Evolutionary conservation across 2,113 vertebrate genomes (phyloP).

Genomic region (Petaurus breviceps): DNA sequence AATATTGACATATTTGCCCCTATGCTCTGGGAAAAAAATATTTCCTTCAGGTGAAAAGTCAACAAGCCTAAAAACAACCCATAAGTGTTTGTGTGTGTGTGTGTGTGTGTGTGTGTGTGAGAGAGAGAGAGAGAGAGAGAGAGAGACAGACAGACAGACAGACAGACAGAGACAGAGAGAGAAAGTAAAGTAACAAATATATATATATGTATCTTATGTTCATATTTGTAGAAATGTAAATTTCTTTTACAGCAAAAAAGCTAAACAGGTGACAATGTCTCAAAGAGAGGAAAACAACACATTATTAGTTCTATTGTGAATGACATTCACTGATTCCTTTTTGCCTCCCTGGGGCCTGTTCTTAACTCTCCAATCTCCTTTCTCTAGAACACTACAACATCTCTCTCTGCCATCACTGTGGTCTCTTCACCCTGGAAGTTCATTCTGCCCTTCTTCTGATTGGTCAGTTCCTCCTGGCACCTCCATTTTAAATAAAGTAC

Average conservation of each 20-base stretch:
- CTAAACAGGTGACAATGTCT: background rate
- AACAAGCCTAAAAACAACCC: background rate
- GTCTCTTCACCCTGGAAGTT: background rate
- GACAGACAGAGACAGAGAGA: background rate
- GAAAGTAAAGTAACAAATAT: background rate
- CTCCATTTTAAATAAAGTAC: background rate
- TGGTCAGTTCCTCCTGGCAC: background rate
- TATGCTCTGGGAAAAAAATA: background rate
- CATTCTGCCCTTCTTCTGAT: background rate
- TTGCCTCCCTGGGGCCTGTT: background rate
- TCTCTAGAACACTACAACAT: background rate
- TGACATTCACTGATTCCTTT: background rate
- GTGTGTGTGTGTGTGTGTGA: background rate
- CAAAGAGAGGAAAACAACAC: background rate
- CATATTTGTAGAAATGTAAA: background rate
- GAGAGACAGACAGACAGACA: background rate
- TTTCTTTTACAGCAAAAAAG: background rate
- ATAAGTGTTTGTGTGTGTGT: background rate
- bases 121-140: background rate
- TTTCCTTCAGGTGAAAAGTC: constrained; percentile 23
- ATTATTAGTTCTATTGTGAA: background rate
- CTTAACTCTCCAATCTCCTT: background rate
- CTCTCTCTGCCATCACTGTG: background rate
- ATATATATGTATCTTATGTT: constrained; percentile 21
- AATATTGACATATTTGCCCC: background rate